A percentile compares a stretch with the other conserved stretches of the same genome.
phyloP scores from a whole-genome alignment of 2,888 invertebrate species.

The Drosophila anceps region DNA sequence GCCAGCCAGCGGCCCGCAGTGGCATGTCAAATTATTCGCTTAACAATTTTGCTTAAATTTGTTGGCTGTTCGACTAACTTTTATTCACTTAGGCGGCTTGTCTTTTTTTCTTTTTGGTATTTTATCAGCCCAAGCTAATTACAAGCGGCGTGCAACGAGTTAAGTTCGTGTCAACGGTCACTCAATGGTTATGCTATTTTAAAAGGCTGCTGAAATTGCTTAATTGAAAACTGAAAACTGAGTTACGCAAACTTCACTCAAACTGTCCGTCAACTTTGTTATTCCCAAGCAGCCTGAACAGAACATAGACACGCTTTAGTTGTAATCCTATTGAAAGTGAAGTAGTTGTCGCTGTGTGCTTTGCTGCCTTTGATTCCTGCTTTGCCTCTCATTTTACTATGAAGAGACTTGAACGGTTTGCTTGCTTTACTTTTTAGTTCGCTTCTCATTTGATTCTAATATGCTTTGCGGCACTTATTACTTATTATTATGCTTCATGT shows the following conservation, averaged over 20 bases:
- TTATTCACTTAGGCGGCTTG: slow-evolving; percentile 9
- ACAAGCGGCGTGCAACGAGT: slow-evolving; percentile 8
- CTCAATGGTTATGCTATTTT: slow-evolving; percentile 1
- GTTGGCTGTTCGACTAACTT: slow-evolving; percentile 20
- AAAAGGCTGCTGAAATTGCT: slow-evolving; percentile 4
- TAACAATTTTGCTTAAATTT: slow-evolving; percentile 19
- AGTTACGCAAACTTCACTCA: not conserved
- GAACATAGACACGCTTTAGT: not conserved
- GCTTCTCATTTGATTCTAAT: not conserved
- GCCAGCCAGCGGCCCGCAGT: slow-evolving; percentile 24
- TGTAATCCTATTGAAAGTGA: not conserved
- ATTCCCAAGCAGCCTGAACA: not conserved
- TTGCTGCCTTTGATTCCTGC: too few relatives aligned
- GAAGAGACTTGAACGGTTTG: too few relatives aligned
- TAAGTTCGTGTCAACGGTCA: slow-evolving; percentile 7
- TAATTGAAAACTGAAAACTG: slow-evolving; percentile 8
- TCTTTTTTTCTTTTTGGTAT: not conserved
- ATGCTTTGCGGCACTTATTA: too few relatives aligned
- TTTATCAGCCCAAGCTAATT: slow-evolving; percentile 29
- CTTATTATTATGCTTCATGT: not conserved
- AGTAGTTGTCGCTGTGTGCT: not conserved
- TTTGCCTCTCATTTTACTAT: not conserved
- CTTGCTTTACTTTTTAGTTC: not conserved
- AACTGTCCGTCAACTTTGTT: not conserved
- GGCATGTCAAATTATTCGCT: slow-evolving; percentile 20